Base-by-base conservation (phyloP, 2,888 invertebrate species). In the Pinctada fucata region DNA sequence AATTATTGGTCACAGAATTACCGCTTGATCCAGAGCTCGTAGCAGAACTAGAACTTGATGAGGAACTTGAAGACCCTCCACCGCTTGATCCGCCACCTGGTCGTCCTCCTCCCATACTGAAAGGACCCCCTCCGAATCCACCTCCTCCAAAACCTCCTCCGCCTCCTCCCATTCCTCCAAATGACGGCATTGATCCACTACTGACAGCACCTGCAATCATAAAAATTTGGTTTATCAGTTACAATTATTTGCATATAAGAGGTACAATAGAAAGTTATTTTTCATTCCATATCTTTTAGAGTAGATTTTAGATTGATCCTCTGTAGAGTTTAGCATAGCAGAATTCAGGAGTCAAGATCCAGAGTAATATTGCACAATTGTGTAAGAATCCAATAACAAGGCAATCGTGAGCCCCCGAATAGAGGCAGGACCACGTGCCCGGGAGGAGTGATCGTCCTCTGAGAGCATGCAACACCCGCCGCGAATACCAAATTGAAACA, bases 81-180 rank as follows among this genome's bases (percentile, higher is more conserved):
- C 49, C 66, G n/a, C 64, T 8, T n/a, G 66, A 51, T 3, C 64
- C 75, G n/a, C 75, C 67, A 1, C 72, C 74, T 16, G n/a, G 50
- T 49, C 70, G 73, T 5, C 78, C 74, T 5, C 47, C 72, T 45
- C 69, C 74, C 6, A 10, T 48, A 10, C 58, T 48, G 13, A 31
- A 3, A 5, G n/a, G 16, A 3, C 72, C 72, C 51, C 52, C 31
- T 31, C 31, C 72, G 50, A 68, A 58, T n/a, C 78, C 69, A 4
- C 78, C 80, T 45, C 67, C 52, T 31, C 67, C 31, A 13, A 64
- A 50, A 6, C 50, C 65, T 31, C 64, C 70, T 16, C 67, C 66
- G 50, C n/a, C 74, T 67, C 67, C 67, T 67, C 67, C 67, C 63
- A 63, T 63, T 67, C 67, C 67, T 67, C 67, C 67, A 4, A 45